phyloP scores from a whole-genome alignment of 2,888 invertebrate species.

The Nomada hirtipes region DNA sequence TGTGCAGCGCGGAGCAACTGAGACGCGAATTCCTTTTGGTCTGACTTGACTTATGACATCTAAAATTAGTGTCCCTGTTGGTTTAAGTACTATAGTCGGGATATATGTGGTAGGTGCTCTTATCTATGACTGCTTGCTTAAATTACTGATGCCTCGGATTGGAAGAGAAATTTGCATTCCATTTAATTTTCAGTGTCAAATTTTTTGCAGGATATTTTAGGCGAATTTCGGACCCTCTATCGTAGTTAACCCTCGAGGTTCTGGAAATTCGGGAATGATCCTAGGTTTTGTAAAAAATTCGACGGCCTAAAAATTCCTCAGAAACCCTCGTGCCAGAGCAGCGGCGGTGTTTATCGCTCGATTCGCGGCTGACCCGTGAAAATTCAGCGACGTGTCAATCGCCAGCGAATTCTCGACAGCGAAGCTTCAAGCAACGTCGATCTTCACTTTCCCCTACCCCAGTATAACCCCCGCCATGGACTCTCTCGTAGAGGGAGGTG shows the following conservation, averaged over 20 bases:
- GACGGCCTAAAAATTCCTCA: neutral
- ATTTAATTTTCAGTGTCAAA: no score
- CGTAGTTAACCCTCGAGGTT: no score
- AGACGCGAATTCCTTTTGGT: slow-evolving; percentile 2
- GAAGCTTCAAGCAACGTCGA: slow-evolving; percentile 67
- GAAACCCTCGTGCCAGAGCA: neutral
- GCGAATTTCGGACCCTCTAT: no score
- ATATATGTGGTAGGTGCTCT: no score
- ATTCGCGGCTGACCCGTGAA: slow-evolving; percentile 37
- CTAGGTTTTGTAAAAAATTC: neutral
- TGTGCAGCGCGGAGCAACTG: neutral
- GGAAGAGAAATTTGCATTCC: no score
- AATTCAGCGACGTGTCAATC: slow-evolving; percentile 63
- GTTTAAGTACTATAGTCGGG: neutral
- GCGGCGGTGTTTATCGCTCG: neutral
- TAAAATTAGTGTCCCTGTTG: neutral
- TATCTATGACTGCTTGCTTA: no score
- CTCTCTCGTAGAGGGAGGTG: slow-evolving; percentile 76
- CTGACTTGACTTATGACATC: neutral
- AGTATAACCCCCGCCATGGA: slow-evolving; percentile 45
- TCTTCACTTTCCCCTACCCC: slow-evolving; percentile 36
- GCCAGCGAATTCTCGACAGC: slow-evolving; percentile 52
- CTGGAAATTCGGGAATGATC: no score
- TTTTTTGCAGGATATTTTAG: no score
- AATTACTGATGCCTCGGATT: no score